Percentiles rank a stretch among this genome's conserved stretches.
These are phyloP conservation scores for Silurus asotus DNA, from an alignment of 2,113 vertebrate species.

Conservation along the genomic window DNA sequence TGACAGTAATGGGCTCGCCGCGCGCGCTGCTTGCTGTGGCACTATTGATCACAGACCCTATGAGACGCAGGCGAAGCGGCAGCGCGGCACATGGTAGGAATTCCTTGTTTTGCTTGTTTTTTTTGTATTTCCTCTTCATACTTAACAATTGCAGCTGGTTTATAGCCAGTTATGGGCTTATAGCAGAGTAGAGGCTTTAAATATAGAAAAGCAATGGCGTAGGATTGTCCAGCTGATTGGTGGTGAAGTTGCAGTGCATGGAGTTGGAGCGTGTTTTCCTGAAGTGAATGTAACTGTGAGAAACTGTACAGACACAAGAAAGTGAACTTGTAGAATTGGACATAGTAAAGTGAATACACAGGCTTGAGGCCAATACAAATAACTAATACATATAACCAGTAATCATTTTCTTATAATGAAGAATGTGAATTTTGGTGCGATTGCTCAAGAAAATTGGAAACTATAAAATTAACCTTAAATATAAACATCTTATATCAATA, in stretches of 20 bases:
- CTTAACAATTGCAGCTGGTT: neutral
- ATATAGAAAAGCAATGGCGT: constrained; percentile 42
- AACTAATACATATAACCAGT: too few species aligned
- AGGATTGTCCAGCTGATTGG: constrained; percentile 51
- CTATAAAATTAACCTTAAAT: neutral
- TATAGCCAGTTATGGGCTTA: constrained; percentile 8
- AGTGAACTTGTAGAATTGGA: neutral
- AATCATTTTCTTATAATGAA: neutral
- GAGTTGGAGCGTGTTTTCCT: neutral
- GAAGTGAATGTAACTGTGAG: neutral
- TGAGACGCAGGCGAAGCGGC: constrained; percentile 26
- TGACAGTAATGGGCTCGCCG: constrained; percentile 30
- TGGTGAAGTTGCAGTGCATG: constrained; percentile 22
- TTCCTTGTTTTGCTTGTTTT: neutral
- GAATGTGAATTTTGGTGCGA: too few species aligned
- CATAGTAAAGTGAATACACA: neutral
- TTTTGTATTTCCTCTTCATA: neutral
- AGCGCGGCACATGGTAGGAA: constrained; percentile 34
- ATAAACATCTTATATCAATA: neutral
- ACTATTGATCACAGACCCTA: constrained; percentile 20
- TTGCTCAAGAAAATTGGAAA: neutral
- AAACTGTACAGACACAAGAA: neutral
- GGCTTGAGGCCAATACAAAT: too few species aligned
- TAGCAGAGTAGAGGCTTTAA: constrained; percentile 23
- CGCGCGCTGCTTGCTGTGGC: neutral